phyloP scores from a whole-genome alignment of 2,888 invertebrate genomes.

The Phalera bucephala region DNA sequence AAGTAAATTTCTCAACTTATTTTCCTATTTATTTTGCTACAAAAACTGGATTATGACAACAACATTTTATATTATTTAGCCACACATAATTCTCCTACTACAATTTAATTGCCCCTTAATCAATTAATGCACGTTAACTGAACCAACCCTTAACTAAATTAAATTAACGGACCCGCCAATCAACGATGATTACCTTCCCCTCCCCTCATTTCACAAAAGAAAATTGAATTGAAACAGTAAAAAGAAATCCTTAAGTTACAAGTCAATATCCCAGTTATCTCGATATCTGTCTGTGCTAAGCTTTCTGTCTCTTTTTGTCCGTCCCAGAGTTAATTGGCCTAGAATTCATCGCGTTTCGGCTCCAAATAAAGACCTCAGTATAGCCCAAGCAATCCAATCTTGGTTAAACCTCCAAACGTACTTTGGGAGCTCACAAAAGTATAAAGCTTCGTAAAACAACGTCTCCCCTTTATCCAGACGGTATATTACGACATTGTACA shows the following conservation, averaged over 20 bases:
- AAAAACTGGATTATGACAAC: too few species aligned
- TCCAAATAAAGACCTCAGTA: slow-evolving; percentile 14
- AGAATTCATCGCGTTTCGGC: slow-evolving; percentile 8
- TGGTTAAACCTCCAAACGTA: slow-evolving; percentile 27
- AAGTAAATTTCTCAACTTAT: too few species aligned
- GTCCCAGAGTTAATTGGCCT: slow-evolving; percentile 23
- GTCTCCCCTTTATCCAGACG: slow-evolving; percentile 17
- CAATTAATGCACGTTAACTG: too few species aligned
- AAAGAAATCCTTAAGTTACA: slow-evolving; percentile 6
- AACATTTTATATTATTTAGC: too few species aligned
- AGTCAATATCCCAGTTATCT: slow-evolving; percentile 13
- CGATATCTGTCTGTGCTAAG: slow-evolving; percentile 10
- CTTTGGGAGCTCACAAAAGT: slow-evolving; percentile 28
- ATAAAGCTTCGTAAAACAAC: slow-evolving; percentile 34
- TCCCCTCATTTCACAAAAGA: slow-evolving; percentile 11
- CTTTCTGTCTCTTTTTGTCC: slow-evolving; percentile 8
- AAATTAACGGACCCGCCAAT: not conserved
- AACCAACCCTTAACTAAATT: not conserved
- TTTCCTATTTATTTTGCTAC: too few species aligned
- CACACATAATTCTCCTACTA: too few species aligned
- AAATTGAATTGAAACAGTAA: slow-evolving; percentile 15
- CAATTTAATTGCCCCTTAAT: too few species aligned
- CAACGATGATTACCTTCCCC: not conserved
- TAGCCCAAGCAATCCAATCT: slow-evolving; percentile 27
- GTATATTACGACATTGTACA: slow-evolving; percentile 12